Conservation (phyloP, 2,113 vertebrate genomes). For the Cephalopholis sonnerati region DNA sequence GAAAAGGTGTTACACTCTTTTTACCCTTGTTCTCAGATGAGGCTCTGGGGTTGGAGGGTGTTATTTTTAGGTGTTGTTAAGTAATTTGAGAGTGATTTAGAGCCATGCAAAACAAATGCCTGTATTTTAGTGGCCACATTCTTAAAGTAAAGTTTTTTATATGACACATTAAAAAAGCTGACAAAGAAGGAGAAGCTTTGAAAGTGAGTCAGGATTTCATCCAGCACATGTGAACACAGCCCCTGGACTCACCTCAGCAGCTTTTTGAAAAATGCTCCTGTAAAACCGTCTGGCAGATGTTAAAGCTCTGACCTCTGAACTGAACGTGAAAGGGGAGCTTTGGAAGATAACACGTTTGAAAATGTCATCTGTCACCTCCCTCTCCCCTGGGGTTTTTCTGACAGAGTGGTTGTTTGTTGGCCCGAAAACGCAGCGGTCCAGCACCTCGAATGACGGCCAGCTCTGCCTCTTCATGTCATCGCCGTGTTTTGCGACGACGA, state of each 20-base stretch:
- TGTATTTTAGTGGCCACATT: no score
- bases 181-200: neutral
- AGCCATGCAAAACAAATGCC: neutral
- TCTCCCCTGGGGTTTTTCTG: constrained; percentile 39
- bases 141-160: no score
- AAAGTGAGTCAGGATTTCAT: neutral
- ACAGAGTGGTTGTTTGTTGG: constrained; percentile 46
- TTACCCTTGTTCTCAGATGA: neutral
- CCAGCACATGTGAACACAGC: neutral
- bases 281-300: constrained; percentile 52
- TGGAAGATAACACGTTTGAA: constrained; percentile 64
- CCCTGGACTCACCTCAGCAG: neutral
- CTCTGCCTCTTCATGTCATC: neutral
- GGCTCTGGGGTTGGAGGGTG: neutral
- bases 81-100: neutral
- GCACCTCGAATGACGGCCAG: constrained; percentile 13
- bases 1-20: neutral
- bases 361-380: constrained; percentile 74
- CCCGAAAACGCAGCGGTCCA: constrained; percentile 15
- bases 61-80: neutral
- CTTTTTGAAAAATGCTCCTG: constrained; percentile 14
- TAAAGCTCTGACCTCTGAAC: constrained; percentile 59
- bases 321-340: constrained; percentile 57
- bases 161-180: neutral
- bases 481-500: neutral